Evolutionary conservation across 2,797 vertebrate genomes (phyloP).

Genomic region (Varecia variegata): DNA sequence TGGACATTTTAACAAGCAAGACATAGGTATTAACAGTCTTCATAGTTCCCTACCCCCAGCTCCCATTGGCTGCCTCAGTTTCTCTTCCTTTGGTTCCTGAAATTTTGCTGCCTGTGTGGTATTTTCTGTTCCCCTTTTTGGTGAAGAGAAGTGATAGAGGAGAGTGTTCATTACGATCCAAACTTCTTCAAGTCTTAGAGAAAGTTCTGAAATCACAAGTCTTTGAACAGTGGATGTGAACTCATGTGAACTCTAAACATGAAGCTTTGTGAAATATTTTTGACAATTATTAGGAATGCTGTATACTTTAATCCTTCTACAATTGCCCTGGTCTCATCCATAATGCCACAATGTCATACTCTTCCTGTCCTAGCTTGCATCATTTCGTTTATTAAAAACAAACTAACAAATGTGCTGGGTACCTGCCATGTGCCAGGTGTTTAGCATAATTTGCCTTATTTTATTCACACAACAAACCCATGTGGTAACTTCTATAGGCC

Average conservation of each 20-base stretch:
- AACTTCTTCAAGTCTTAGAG: not conserved
- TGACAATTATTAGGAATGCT: not conserved
- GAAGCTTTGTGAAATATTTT: not conserved
- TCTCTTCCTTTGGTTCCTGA: constrained; percentile 30
- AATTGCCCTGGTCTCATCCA: not conserved
- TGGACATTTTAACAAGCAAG: constrained; percentile 9
- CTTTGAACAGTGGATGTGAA: not conserved
- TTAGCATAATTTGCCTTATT: not conserved
- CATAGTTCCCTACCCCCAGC: not conserved
- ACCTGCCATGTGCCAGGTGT: not conserved
- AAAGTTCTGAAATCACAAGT: constrained; percentile 26
- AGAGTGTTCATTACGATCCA: constrained; percentile 12
- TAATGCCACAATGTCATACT: not conserved
- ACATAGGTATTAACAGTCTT: not conserved
- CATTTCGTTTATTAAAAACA: constrained; percentile 26
- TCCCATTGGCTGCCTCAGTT: not conserved
- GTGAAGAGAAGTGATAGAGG: not conserved
- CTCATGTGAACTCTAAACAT: not conserved
- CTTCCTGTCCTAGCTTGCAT: not conserved
- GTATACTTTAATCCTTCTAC: constrained; percentile 13
- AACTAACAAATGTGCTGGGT: not conserved
- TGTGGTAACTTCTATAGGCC: not conserved
- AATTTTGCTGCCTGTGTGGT: not conserved
- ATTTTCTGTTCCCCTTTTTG: constrained; percentile 17
- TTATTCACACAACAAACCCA: not conserved